Evolutionary conservation across 2,888 invertebrate species (phyloP), one percentile per base, ranked within the genome.

Genomic region (Epistrophella euchroma): DNA sequence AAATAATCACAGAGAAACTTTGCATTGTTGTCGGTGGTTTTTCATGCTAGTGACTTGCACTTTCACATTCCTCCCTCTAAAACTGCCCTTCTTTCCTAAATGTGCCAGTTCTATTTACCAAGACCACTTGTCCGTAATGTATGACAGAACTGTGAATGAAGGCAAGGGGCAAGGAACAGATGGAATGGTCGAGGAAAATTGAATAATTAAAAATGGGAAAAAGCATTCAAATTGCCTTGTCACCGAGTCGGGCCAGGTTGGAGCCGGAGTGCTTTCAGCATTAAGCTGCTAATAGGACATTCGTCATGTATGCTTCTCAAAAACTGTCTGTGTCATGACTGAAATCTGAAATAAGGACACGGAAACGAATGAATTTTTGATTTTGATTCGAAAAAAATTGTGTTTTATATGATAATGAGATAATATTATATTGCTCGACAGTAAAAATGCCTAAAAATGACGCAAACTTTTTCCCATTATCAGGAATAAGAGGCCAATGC

Each of bases 341-440:
- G 32, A 74, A 68, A 83, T 75, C 75, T n/a, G 35, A 72, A 62
- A 60, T 45, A 76, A 79, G 58, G 70, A 78, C 28, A 79, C 71
- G 58, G 45, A 64, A 71, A 71, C 56, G 64, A 64, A 71, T 56
- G 71, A 71, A 64, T 79, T 79, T 79, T 79, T 84, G 60, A 83
- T 77, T 84, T 84, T 79, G 71, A 84, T 79, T 79, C 52, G 66
- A 84, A 75, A 75, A 75, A 84, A 84, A 84, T 84, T 84, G 75
- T 84, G 66, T 75, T 79, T 79, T 72, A 79, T 84, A 84, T 70
- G 84, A 75, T 71, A 50, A 66, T 58, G 17, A 1, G 1, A 28
- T 52, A 28, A 22, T 52, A 52, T 25, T 52, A 28, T 79, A 75
- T 79, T 75, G 75, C 52, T 28, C 58, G 17, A 66, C 84, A 75